phyloP scores from a whole-genome alignment of 1,140 invertebrate genomes.

The Oreohelix idahoensis region DNA sequence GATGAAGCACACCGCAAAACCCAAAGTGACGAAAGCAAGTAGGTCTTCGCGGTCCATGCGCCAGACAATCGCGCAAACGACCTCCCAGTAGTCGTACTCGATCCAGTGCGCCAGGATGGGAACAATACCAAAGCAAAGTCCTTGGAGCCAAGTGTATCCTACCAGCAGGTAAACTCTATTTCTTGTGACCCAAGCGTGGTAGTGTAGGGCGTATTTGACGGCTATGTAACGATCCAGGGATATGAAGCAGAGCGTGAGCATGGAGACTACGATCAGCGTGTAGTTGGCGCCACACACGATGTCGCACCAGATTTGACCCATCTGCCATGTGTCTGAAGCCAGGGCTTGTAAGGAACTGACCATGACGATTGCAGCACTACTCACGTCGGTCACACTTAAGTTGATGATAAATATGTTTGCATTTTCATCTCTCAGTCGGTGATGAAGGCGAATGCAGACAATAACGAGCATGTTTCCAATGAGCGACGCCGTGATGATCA shows the following conservation, averaged over 20 bases:
- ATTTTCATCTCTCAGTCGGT: conserved; percentile 56
- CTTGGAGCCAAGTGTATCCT: conserved; percentile 64
- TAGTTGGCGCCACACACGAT: conserved; percentile 69
- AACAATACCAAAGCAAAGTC: conserved; percentile 57
- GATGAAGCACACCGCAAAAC: conserved; percentile 70
- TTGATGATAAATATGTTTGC: conserved; percentile 68
- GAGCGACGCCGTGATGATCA: conserved; percentile 55
- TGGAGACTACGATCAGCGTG: conserved; percentile 70
- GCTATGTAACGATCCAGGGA: conserved; percentile 69
- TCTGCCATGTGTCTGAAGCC: conserved; percentile 51
- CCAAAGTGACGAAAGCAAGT: conserved; percentile 67
- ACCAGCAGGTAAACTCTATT: conserved; percentile 49
- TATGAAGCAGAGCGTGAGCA: conserved; percentile 71
- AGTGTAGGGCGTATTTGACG: conserved; percentile 62
- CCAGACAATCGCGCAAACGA: conserved; percentile 71
- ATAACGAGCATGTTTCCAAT: conserved; percentile 67
- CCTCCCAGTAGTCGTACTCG: conserved; percentile 72
- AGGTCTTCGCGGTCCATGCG: conserved; percentile 51
- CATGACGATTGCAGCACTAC: conserved; percentile 67
- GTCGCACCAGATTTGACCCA: conserved; percentile 57
- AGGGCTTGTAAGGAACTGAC: conserved; percentile 54
- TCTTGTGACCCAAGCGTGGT: conserved; percentile 54
- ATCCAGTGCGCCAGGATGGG: conserved; percentile 66
- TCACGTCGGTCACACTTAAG: conserved; percentile 66
- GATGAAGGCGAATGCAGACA: conserved; percentile 48